Evolutionary conservation across 2,113 vertebrate species (phyloP).

Genomic region (Apodemus speciosus): DNA sequence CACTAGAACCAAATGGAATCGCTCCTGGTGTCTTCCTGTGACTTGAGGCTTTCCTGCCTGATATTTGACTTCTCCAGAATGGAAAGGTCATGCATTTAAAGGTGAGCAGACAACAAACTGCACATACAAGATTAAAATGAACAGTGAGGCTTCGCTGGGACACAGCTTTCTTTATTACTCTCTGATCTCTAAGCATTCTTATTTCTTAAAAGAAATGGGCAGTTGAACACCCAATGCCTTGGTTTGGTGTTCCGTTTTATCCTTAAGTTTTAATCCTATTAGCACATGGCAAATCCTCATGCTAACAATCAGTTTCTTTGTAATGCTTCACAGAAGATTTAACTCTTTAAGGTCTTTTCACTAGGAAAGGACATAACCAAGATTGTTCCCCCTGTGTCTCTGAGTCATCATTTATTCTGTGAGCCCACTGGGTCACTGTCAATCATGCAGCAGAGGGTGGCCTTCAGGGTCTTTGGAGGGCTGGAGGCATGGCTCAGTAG

Average conservation of each 20-base stretch:
- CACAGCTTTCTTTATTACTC: constrained; percentile 35
- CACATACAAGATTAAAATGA: constrained; percentile 61
- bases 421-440: no score
- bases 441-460: no score
- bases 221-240: background rate
- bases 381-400: background rate
- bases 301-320: constrained; percentile 37
- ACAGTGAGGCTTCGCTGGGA: constrained; percentile 34
- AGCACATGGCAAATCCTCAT: background rate
- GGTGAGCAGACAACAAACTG: constrained; percentile 61
- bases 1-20: constrained; percentile 61
- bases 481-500: no score
- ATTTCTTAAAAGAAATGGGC: constrained; percentile 39
- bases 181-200: constrained; percentile 11
- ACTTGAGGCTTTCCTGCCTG: constrained; percentile 69
- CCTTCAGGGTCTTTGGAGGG: no score
- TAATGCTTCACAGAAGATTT: constrained; percentile 51
- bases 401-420: no score
- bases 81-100: constrained; percentile 76
- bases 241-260: background rate
- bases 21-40: constrained; percentile 71
- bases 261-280: constrained; percentile 53
- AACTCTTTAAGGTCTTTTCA: constrained; percentile 4
- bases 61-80: constrained; percentile 75
- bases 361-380: background rate